phyloP scores from a whole-genome alignment of 2,113 vertebrate species.

The Alligator mississippiensis region DNA sequence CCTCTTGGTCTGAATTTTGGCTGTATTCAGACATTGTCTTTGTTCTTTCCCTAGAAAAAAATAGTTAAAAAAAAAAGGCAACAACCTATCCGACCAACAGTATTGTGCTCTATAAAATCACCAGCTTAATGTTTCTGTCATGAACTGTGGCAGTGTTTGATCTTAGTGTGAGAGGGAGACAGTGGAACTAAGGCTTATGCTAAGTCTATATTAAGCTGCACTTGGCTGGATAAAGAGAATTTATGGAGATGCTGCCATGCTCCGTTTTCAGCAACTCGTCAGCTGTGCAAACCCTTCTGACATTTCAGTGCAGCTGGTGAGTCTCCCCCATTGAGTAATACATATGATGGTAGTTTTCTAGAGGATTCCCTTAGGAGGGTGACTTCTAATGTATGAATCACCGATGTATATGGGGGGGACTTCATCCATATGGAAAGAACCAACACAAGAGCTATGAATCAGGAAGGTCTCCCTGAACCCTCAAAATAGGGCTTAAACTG shows the following conservation, averaged over 20 bases:
- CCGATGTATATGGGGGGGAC: not conserved
- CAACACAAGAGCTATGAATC: not conserved
- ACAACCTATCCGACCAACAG: rapidly evolving
- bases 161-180: constrained; percentile 34
- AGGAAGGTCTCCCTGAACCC: rapidly evolving
- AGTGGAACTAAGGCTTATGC: constrained; percentile 53
- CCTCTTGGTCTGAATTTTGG: constrained; percentile 73
- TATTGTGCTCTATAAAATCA: not conserved
- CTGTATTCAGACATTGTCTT: constrained; percentile 73
- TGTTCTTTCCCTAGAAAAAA: constrained; percentile 12
- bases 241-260: constrained; percentile 80
- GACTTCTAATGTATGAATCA: rapidly evolving
- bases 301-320: constrained; percentile 89
- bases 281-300: constrained; percentile 87
- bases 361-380: constrained; percentile 7
- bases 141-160: constrained; percentile 25
- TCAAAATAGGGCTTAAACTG: not conserved
- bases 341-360: constrained; percentile 9
- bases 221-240: constrained; percentile 85
- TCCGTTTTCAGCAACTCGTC: constrained; percentile 84
- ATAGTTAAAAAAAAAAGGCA: not conserved
- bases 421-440: rapidly evolving
- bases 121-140: constrained; percentile 33
- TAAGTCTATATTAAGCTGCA: constrained; percentile 90
- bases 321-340: constrained; percentile 12